Evolutionary conservation across 2,797 vertebrate species (phyloP), one percentile per base, ranked within the genome.

Genomic region (Paedocypris micromegethes): DNA sequence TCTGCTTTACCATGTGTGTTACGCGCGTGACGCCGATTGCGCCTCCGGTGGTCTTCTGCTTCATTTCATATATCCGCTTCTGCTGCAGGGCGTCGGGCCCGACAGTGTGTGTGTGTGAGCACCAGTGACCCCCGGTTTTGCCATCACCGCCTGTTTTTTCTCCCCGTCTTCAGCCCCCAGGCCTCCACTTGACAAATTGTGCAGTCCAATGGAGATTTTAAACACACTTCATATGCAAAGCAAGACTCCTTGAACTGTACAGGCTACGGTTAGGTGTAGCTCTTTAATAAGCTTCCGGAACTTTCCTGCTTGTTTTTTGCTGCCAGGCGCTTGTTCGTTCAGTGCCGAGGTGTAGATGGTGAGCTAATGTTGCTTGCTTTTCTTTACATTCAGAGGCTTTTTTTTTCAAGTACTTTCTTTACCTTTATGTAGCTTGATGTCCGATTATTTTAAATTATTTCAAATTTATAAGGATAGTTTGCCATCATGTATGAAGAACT

Each of bases 141-240:
- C 54, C 41, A 45, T 51, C 41, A 52, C 6, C 2, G 5, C 40
- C 37, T 43, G 41, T 23, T 53, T 56, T 39, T 38, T 45, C 53
- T 48, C 42, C 3, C 56, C 3, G 39, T 58, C 58, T 58, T 40
- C 47, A 58, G 37, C 56, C 23, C 7, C 5, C 46, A 62, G 56
- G 51, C 43, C 47, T 50, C 42, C 39, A 37, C 68, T 49, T 55
- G 41, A 44, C 69, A 50, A 66, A 60, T 76, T 65, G 75, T 61
- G 37, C 45, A 45, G 37, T 66, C 72, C 77, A 74, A 75, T 77
- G 69, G 70, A 66, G 65, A 55, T 71, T 78, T 23, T 72, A 78
- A 75, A 72, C 69, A 71, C 60, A 49, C 61, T 72, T 67, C 48
- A 53, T 72, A 68, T 66, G 64, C 57, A 47, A 42, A 49, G 62